Percentiles rank a stretch among this genome's conserved stretches.
Evolutionary conservation across 1,140 invertebrate genomes (phyloP).

Genomic region (Oncopodura yosiiana): DNA sequence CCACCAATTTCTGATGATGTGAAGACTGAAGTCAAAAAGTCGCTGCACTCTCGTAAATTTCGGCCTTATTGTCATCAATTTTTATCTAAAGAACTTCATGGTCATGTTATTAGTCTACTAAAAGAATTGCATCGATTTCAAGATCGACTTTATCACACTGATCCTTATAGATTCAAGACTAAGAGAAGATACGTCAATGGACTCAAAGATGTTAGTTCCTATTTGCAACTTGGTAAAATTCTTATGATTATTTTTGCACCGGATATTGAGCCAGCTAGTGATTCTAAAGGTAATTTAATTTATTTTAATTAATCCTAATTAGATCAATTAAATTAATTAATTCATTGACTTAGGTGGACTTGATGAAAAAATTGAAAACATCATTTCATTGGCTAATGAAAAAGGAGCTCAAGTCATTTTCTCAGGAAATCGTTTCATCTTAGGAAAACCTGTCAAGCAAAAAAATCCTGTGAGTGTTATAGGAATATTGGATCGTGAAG

Average conservation of each 20-base stretch:
- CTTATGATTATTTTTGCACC: conserved; percentile 52
- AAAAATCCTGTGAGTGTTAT: conserved; percentile 29
- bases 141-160: conserved; percentile 48
- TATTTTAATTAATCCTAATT: not conserved
- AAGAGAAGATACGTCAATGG: conserved; percentile 50
- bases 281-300: conserved; percentile 13
- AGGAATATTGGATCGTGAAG: conserved; percentile 26
- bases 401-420: conserved; percentile 27
- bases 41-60: conserved; percentile 28
- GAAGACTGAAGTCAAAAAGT: conserved; percentile 3
- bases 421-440: conserved; percentile 28
- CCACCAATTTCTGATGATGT: not conserved
- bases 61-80: conserved; percentile 31
- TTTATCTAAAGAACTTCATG: conserved; percentile 23
- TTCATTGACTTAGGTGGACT: conserved; percentile 27
- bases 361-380: conserved; percentile 24
- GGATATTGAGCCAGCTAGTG: conserved; percentile 38
- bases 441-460: conserved; percentile 23
- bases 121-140: conserved; percentile 51
- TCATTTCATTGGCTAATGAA: conserved; percentile 12
- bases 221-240: conserved; percentile 48
- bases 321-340: not conserved
- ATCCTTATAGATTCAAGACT: conserved; percentile 48
- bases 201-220: conserved; percentile 49
- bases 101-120: conserved; percentile 40